These are phyloP conservation scores for Aptenodytes forsteri DNA, from an alignment of 2,113 vertebrate species.

Conservation along the genomic window DNA sequence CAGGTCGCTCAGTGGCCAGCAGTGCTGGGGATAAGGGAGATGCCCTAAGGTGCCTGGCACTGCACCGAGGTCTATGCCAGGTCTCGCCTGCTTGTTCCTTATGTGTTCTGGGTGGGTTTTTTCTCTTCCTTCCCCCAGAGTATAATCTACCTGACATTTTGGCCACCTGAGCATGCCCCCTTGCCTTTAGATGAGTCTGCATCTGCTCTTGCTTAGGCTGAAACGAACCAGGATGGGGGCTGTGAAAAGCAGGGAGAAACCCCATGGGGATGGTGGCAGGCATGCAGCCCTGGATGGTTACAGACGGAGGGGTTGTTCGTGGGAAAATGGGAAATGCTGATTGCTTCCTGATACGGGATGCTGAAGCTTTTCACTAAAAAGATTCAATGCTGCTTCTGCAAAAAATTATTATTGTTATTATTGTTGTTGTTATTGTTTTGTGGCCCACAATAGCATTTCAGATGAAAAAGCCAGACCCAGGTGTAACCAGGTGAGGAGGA, in stretches of 20 bases:
- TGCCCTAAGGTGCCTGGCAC: not conserved
- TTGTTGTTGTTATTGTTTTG: not conserved
- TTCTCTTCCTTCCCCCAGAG: not conserved
- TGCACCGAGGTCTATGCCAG: not conserved
- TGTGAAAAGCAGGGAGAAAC: not conserved
- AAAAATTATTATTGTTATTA: not conserved
- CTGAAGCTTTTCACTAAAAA: not conserved
- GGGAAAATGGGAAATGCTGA: not conserved
- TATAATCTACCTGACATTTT: not conserved
- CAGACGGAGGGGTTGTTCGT: not conserved
- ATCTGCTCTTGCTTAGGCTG: not conserved
- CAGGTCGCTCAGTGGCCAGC: not conserved
- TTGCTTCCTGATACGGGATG: not conserved
- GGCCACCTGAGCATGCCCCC: not conserved
- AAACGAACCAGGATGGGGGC: not conserved
- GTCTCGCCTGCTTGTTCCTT: not conserved
- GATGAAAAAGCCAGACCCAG: not conserved
- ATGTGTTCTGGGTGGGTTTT: not conserved
- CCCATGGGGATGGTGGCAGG: accelerated
- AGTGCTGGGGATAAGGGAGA: not conserved
- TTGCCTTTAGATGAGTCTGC: not conserved
- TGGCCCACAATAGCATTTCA: not conserved
- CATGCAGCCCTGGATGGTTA: not conserved
- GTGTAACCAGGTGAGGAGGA: not conserved
- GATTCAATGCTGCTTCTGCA: not conserved